Evolutionary conservation across 2,888 invertebrate genomes (phyloP).

Genomic region (Phortica okadai): DNA sequence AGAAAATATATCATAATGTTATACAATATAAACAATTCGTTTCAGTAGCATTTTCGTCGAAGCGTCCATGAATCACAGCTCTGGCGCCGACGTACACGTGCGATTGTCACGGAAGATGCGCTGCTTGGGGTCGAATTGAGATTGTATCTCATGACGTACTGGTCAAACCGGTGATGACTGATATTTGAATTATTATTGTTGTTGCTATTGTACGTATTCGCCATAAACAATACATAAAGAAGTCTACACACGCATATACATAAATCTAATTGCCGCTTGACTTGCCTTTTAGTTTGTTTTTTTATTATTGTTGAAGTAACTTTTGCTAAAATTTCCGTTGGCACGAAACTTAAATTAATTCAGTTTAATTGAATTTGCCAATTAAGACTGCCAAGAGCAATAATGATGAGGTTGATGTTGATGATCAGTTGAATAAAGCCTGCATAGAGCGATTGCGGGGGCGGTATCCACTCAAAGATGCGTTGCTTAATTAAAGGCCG

Average conservation of each 20-base stretch:
- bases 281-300: not conserved
- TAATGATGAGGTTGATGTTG: not conserved
- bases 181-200: not conserved
- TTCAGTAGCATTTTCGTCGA: slow-evolving; percentile 50
- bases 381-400: slow-evolving; percentile 7
- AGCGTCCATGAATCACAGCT: slow-evolving; percentile 39
- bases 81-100: slow-evolving; percentile 12
- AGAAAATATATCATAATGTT: not conserved
- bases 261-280: not conserved
- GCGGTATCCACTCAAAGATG: not conserved
- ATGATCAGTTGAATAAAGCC: not conserved
- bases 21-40: slow-evolving; percentile 38
- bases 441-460: not conserved
- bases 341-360: slow-evolving; percentile 21
- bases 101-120: slow-evolving; percentile 30
- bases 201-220: not conserved
- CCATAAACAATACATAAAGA: not conserved
- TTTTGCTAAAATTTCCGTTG: slow-evolving; percentile 7
- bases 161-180: slow-evolving; percentile 50
- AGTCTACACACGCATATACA: not conserved
- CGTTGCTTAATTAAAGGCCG: not conserved
- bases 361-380: slow-evolving; percentile 31
- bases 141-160: slow-evolving; percentile 37
- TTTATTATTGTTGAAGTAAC: not conserved
- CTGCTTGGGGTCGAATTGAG: slow-evolving; percentile 6